Evolutionary conservation across 2,888 invertebrate genomes (phyloP), one percentile per base, ranked within the genome.

Genomic region (Cataglyphis rosenhaueri): DNA sequence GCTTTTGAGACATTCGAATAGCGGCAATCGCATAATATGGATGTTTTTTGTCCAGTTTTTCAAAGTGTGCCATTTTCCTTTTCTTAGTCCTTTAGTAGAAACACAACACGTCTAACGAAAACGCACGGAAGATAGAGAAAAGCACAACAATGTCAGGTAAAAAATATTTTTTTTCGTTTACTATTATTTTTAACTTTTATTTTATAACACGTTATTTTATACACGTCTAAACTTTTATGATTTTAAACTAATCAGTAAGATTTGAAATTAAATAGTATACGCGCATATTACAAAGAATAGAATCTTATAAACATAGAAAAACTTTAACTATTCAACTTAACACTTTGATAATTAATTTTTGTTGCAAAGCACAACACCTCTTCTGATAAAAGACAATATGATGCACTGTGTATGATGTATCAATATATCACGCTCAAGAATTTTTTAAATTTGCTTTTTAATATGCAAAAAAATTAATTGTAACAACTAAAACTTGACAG

Each of bases 21-120:
- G 92, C 92, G 21, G 92, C 92, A 73, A 93, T 91, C 41, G 87
- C 89, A 84, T 86, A 91, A 83, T 92, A 93, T 76, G 93, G 93
- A 85, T 93, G 93, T 55, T 87, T 90, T 82, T 90, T 88, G 88
- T 92, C 91, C 86, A 89, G 81, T 52, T 90, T 92, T 81, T 62
- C 83, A 66, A 92, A 92, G 88, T 92, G 92, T 9, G 92, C 92
- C 92, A 92, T 92, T 89, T 88, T 89, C 61, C 61, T 44, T 48
- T 48, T 64, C 68, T 68, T 64, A 57, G 48, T 87, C 89, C 90
- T 92, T 90, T 44, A 74, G 65, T 62, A 83, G 32, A 85, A 82
- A 79, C 12, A 82, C 18, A 85, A 83, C 62, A 87, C 57, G 52
- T 41, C 73, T 73, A 55, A 73, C 73, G 18, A 52, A 55, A 64